These are phyloP conservation scores for Trichosurus vulpecula DNA, from an alignment of 2,797 vertebrate genomes.

Conservation along the genomic window DNA sequence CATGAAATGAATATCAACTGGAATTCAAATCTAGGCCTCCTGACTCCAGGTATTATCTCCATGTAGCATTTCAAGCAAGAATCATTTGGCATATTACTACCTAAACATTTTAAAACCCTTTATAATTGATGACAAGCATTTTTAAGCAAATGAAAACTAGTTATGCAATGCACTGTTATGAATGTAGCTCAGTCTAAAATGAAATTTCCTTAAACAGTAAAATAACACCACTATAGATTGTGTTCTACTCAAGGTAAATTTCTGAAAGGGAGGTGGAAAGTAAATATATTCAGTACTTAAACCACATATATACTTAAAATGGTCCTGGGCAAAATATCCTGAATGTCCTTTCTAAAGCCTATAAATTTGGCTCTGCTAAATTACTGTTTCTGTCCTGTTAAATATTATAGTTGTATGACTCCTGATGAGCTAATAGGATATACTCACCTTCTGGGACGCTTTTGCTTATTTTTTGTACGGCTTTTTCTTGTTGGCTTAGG, in stretches of 20 bases:
- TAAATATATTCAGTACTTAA: too few relatives aligned
- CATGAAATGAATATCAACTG: not conserved
- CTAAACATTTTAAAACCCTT: not conserved
- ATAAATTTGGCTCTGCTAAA: too few relatives aligned
- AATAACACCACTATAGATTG: too few relatives aligned
- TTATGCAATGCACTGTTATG: not conserved
- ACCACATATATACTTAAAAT: too few relatives aligned
- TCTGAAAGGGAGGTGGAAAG: too few relatives aligned
- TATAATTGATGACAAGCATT: not conserved
- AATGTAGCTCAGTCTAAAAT: not conserved
- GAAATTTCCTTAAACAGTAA: too few relatives aligned
- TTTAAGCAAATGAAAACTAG: not conserved
- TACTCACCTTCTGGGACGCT: slow-evolving; percentile 95
- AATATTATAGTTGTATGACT: not conserved
- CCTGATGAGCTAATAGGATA: not conserved
- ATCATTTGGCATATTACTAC: not conserved
- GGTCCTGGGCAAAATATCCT: too few relatives aligned
- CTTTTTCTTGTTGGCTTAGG: slow-evolving; percentile 99
- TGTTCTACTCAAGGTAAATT: too few relatives aligned
- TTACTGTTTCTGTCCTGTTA: too few relatives aligned
- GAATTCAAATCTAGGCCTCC: not conserved
- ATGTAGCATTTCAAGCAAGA: not conserved
- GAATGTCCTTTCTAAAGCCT: too few relatives aligned
- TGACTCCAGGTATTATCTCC: not conserved
- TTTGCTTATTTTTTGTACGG: slow-evolving; percentile 98